These are phyloP conservation scores for Drosophila pandora DNA, from an alignment of 1,140 invertebrate species.

Conservation along the genomic window DNA sequence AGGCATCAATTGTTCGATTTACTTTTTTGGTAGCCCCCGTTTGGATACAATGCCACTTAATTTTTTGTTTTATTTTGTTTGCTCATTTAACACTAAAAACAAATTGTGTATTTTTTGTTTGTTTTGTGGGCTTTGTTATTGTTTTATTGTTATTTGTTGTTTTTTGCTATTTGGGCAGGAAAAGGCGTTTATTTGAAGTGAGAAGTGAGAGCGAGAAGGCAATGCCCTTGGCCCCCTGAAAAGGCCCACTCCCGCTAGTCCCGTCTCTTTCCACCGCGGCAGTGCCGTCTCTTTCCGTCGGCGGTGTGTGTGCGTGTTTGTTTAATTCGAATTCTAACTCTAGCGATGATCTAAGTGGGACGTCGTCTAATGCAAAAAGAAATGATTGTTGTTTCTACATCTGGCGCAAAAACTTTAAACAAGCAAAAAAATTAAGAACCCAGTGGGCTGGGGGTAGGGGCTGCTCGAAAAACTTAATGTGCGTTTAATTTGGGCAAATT, in stretches of 20 bases:
- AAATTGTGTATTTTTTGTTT: conserved; percentile 43
- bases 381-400: conserved; percentile 56
- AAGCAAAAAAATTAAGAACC: conserved; percentile 12
- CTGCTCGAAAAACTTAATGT: conserved; percentile 67
- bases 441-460: not conserved
- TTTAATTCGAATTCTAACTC: conserved; percentile 78
- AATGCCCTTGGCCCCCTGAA: conserved; percentile 25
- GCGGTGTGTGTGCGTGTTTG: conserved; percentile 49
- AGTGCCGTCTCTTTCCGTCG: not conserved
- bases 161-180: conserved; percentile 20
- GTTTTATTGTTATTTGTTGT: conserved; percentile 24
- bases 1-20: conserved; percentile 2
- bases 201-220: not conserved
- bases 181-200: conserved; percentile 24
- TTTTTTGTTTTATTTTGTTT: conserved; percentile 57
- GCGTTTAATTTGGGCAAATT: conserved; percentile 76
- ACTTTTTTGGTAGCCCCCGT: not conserved
- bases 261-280: not conserved
- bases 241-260: not conserved
- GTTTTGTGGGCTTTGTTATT: conserved; percentile 43
- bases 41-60: conserved; percentile 9
- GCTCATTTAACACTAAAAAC: conserved; percentile 57
- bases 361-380: conserved; percentile 53
- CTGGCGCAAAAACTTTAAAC: conserved; percentile 64
- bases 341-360: conserved; percentile 81